Base-by-base conservation (phyloP, 1,140 invertebrate species). In the Brachionus asplanchnoidis region DNA sequence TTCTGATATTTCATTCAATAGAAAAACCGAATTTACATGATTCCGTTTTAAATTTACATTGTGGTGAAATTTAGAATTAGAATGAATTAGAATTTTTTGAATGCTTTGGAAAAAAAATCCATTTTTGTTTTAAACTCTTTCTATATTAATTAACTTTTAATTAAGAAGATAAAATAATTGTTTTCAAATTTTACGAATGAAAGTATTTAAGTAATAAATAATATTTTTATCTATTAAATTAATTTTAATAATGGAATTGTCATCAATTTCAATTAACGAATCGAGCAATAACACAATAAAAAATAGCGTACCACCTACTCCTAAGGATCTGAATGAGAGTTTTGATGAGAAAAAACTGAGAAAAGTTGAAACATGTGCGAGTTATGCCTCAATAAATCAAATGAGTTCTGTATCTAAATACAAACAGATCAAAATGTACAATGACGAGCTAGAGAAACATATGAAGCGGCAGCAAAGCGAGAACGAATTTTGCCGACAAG, bases 401-500 rank as follows among this genome's bases (percentile, higher is more conserved):
- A 42, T 42, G 11, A 40, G 5, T 40, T 14, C 32, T 17, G 17
- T 42, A 28, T 77, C 73, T 3, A 77, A 50, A 77, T 20, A 23
- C 23, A 77, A 77, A 53, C 73, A 77, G 32, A 50, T 77, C 12
- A 77, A 77, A 50, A 20, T 50, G 73, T 50, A 77, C 26, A 77
- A 77, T 50, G 73, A 77, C 4, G 73, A 77, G 26, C 26, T 77
- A 23, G 73, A 77, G 4, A 77, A 50, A 23, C 73, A 77, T 20
- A 77, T 77, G 23, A 77, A 50, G 9, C 17, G 73, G 0, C 73
- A 77, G 50, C 73, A 77, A 28, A 82, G 79, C 28, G 79, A 82
- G 14, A 60, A 68, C 42, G 65, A 82, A 44, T 82, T 82, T 82
- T 60, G 14, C 53, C 92, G 95, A 70, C 95, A 97, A 90, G 95